A percentile compares a stretch with the other conserved stretches of the same genome.
These are phyloP conservation scores for Drosophila affinis DNA, from an alignment of 2,888 invertebrate species.

Conservation along the genomic window DNA sequence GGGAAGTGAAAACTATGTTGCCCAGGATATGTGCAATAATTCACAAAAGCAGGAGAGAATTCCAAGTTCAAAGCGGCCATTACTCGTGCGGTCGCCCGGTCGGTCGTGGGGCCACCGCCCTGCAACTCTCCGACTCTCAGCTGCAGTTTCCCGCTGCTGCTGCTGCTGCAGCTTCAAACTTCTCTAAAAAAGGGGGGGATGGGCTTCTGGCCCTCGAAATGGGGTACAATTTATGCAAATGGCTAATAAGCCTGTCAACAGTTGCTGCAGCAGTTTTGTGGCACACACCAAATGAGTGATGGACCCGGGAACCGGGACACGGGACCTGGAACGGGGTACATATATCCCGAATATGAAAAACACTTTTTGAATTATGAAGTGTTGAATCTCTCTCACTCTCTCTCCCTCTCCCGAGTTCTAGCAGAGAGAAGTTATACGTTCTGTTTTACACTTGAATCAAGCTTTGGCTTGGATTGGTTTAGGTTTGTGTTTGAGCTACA, in stretches of 20 bases:
- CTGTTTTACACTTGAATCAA: slow-evolving; percentile 6
- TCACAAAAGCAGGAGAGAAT: slow-evolving; percentile 68
- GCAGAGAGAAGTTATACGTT: slow-evolving; percentile 34
- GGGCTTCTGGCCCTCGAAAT: slow-evolving; percentile 18
- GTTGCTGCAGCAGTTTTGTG: slow-evolving; percentile 49
- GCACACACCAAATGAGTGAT: slow-evolving; percentile 47
- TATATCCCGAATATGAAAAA: slow-evolving; percentile 34
- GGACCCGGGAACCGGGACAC: slow-evolving; percentile 21
- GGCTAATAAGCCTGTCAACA: slow-evolving; percentile 81
- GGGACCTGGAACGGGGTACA: not conserved
- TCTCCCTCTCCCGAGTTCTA: not conserved
- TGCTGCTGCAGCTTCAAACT: slow-evolving; percentile 12
- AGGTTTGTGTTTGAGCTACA: too few species aligned
- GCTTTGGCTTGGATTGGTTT: not conserved
- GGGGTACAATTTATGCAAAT: slow-evolving; percentile 73
- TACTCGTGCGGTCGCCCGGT: slow-evolving; percentile 60
- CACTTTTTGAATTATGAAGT: slow-evolving; percentile 67
- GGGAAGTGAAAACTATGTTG: slow-evolving; percentile 79
- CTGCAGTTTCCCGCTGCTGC: slow-evolving; percentile 22
- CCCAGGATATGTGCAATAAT: slow-evolving; percentile 80
- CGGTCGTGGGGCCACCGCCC: slow-evolving; percentile 13
- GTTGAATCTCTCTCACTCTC: slow-evolving; percentile 47
- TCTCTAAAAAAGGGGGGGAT: not conserved
- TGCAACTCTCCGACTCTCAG: slow-evolving; percentile 9
- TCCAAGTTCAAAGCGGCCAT: slow-evolving; percentile 82